Evolutionary conservation across 2,888 invertebrate genomes (phyloP), one percentile per base, ranked within the genome.

Genomic region (Parnassius glacialis): DNA sequence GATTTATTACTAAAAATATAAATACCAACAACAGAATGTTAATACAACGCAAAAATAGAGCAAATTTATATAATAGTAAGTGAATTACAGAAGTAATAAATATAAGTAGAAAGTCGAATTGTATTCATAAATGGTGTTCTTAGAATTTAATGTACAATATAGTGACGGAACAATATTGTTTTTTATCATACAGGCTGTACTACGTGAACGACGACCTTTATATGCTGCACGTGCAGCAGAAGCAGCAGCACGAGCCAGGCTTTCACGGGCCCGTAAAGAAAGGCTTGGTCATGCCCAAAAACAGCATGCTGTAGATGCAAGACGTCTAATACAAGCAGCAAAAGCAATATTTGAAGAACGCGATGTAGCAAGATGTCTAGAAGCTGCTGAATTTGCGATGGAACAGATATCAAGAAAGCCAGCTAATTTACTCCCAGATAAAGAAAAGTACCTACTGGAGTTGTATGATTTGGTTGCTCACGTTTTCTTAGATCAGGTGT

Each of bases 401-500:
- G 85, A 86, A 67, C 87, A 87, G 73, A 87, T 90, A 65, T 71
- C 81, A 3, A 80, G 82, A 60, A 87, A 84, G 57, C 81, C 84
- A 3, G 66, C 73, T 1, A 78, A 76, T 52, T 70, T 89, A 57
- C 69, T 91, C 47, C 90, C 85, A 1, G 81, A 74, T 2, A 90
- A 89, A 68, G 90, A 90, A 44, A 87, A 83, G 66, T 89, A 76
- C 64, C 67, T 90, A 60, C 81, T 86, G 47, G 74, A 85, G 61
- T 65, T 91, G 20, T 79, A 88, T 60, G 76, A 83, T 65, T 81
- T 90, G 53, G 81, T 88, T 34, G 87, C 83, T 10, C 73, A 81
- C 58, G 83, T 84, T 59, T 89, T 89, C 67, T 73, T 90, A 56
- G 87, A 89, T 70, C 90, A 90, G 83, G 90, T 89, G 65, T 2